Evolutionary conservation across 2,888 invertebrate genomes (phyloP), one percentile per base, ranked within the genome.

Genomic region (Zygogramma bicolorata): DNA sequence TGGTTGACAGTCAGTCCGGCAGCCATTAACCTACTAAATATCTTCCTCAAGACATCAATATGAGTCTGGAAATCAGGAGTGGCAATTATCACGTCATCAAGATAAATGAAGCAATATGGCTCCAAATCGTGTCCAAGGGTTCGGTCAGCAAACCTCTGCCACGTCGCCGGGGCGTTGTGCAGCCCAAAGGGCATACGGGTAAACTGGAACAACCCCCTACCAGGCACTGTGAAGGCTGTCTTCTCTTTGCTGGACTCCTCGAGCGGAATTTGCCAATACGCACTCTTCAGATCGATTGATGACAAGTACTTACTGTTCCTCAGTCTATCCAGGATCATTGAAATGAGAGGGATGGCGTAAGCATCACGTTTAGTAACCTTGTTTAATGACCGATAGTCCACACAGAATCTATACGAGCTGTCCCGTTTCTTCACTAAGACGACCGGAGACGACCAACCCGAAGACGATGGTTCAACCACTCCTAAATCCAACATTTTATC

Each of bases 151-250:
- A 81, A 59, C 0, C 78, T 65, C 46, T 81, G 80, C 60, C 78
- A 82, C 1, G 80, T 80, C 0, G 81, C 80, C 0, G 81, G 81
- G 0, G 80, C 76, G 7, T 77, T 76, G 5, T 74, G 71, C 0
- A 83, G 31, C 0, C 81, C 81, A 57, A 81, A 81, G 0, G 83
- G 80, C 79, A 83, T 77, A 0, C 79, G 72, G 0, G 42, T 71
- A 38, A 83, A 83, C 5, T 83, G 79, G 38, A 73, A 80, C 0
- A 81, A 61, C 0, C 81, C 79, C 1, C 78, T 42, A 15, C 73
- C 72, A 0, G 82, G 82, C 2, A 82, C 79, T 8, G 22, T 49
- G 13, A 0, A 84, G 0, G 81, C 81, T 0, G 82, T 83, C 2
- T 76, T 73, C 13, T 78, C 77, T 13, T 67, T 60, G 13, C 49